Evolutionary conservation across 1,140 invertebrate genomes (phyloP).

Genomic region (Lucilia sericata): DNA sequence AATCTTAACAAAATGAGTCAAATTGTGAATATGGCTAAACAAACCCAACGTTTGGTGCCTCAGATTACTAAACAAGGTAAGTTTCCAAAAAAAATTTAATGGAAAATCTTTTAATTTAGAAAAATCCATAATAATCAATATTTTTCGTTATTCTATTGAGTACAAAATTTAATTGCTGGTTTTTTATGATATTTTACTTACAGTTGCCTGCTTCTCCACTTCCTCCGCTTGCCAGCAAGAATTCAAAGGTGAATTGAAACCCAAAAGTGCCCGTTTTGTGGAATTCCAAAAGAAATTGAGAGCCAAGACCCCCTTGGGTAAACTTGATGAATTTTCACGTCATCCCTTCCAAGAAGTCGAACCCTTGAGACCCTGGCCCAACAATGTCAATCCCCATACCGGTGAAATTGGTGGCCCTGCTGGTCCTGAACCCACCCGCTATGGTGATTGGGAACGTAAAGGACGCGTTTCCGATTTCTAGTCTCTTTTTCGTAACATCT

Average conservation of each 20-base stretch:
- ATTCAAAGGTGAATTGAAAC: constrained; percentile 34
- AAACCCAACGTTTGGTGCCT: constrained; percentile 43
- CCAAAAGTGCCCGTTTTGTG: constrained; percentile 58
- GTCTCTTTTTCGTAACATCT: constrained; percentile 40
- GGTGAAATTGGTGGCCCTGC: constrained; percentile 85
- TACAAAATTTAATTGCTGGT: neutral
- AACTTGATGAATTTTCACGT: constrained; percentile 76
- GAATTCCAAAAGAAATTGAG: constrained; percentile 75
- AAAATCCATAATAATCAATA: constrained; percentile 8
- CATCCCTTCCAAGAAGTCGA: constrained; percentile 88
- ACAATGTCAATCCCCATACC: constrained; percentile 91
- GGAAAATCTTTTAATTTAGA: neutral
- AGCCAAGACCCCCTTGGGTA: constrained; percentile 73
- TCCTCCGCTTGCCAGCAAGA: constrained; percentile 49
- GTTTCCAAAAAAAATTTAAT: neutral
- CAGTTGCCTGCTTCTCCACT: constrained; percentile 55
- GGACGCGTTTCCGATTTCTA: constrained; percentile 92
- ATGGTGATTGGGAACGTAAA: constrained; percentile 99
- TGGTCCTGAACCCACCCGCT: constrained; percentile 98
- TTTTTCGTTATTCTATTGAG: neutral
- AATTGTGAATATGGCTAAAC: constrained; percentile 45
- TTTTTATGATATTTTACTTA: constrained; percentile 26
- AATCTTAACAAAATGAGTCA: constrained; percentile 44
- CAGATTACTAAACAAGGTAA: constrained; percentile 41
- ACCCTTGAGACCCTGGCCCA: constrained; percentile 85